Base-by-base conservation (phyloP, 1,140 invertebrate species). In the Sycophila sp. region DNA sequence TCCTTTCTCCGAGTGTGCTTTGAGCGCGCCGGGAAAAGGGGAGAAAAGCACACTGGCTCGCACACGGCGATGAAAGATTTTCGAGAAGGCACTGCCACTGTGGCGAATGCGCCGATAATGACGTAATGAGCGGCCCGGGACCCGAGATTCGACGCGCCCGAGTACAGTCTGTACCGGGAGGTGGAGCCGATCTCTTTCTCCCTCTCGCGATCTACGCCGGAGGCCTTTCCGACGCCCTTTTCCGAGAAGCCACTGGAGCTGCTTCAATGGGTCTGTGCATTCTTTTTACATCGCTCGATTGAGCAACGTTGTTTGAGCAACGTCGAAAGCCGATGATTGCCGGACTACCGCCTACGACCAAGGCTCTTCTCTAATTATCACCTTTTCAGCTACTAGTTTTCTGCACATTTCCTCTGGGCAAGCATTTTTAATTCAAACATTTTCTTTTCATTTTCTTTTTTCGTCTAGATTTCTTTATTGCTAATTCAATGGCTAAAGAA, bases 91-190 rank as follows among this genome's bases (percentile, higher is more conserved):
- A 49, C 6, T 17, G 15, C 8, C 64, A 73, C 70, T 74, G 73
- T 77, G 73, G 67, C 75, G 74, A 78, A 80, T 73, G 32, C 56
- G 66, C 68, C 68, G 70, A 80, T 80, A 79, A 81, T 76, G 74
- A 80, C 75, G 77, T 78, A 79, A 81, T 78, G 76, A 81, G 79
- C 76, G 74, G 56, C 68, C 73, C 71, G 72, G 55, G 64, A 63
- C n/a, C 72, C 47, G 53, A 38, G 65, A 81, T 81, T 79, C 36
- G 77, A 63, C 63, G 69, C 75, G 78, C 66, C 60, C 65, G 65
- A n/a, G 13, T 30, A 34, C 42, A 15, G 53, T 22, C 28, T 59
- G 49, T n/a, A 17, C n/a, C 4, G 15, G 40, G 24, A 36, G 22
- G 40, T 36, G 30, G 28, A 53, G 40, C 65, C 32, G 56, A 60